These are phyloP conservation scores for Ichneumoninae sp. DNA, from an alignment of 2,888 invertebrate genomes.

Conservation along the genomic window DNA sequence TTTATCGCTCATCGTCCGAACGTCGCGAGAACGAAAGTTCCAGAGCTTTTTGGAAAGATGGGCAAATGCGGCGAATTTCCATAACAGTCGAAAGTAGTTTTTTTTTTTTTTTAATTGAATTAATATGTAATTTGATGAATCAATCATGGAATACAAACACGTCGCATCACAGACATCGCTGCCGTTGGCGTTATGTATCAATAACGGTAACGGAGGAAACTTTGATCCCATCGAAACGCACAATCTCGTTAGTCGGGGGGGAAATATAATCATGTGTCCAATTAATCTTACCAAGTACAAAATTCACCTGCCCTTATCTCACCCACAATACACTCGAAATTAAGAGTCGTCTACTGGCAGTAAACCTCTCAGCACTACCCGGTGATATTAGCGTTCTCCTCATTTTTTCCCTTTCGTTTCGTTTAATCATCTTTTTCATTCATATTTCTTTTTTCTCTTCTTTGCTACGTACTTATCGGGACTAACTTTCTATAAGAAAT, in stretches of 20 bases:
- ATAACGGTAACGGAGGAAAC: constrained; percentile 57
- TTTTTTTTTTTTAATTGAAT: constrained; percentile 46
- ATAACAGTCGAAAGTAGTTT: constrained; percentile 41
- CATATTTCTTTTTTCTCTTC: constrained; percentile 29
- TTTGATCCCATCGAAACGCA: constrained; percentile 59
- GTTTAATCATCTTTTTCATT: constrained; percentile 15
- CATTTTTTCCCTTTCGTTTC: constrained; percentile 26
- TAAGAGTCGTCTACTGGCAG: constrained; percentile 62
- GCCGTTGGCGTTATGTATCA: constrained; percentile 22
- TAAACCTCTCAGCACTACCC: constrained; percentile 62
- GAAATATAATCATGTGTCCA: constrained; percentile 24
- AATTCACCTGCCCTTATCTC: constrained; percentile 63
- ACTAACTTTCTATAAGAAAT: constrained; percentile 69
- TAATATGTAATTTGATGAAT: constrained; percentile 54
- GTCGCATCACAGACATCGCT: constrained; percentile 64
- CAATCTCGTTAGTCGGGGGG: constrained; percentile 42
- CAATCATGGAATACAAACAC: constrained; percentile 57
- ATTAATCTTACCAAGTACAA: constrained; percentile 65
- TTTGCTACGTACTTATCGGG: constrained; percentile 50
- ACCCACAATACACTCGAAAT: constrained; percentile 50
- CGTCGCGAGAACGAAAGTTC: constrained; percentile 32
- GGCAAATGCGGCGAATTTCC: constrained; percentile 29
- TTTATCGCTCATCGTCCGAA: background rate
- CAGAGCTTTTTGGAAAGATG: constrained; percentile 40
- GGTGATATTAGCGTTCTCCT: constrained; percentile 40